Conservation (phyloP, 2,888 invertebrate genomes). For the Hypercompe scribonia region DNA sequence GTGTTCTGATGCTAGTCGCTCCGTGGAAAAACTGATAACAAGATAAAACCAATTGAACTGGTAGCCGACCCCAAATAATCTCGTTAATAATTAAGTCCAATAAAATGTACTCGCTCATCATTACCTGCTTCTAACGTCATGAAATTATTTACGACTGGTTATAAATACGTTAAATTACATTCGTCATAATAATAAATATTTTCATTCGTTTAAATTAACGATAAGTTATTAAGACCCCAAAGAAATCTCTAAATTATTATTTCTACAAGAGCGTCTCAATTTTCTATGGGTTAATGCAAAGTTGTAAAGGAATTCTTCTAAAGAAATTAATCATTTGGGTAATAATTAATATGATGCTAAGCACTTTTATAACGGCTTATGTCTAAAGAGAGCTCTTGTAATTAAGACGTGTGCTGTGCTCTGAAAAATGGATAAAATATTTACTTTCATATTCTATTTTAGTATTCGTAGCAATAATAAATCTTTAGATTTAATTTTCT, state of each 20-base stretch:
- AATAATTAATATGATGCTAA: slow-evolving; percentile 59
- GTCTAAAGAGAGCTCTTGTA: slow-evolving; percentile 30
- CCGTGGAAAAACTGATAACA: no score
- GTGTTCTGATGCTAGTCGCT: no score
- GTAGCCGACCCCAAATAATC: no score
- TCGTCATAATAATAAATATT: neutral
- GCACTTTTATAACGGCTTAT: slow-evolving; percentile 36
- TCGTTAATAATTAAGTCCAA: no score
- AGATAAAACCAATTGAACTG: no score
- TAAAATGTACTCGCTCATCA: no score
- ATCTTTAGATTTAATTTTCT: neutral
- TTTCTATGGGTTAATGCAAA: slow-evolving; percentile 46
- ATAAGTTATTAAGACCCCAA: neutral
- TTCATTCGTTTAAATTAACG: neutral
- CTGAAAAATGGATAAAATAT: neutral
- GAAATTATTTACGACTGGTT: no score
- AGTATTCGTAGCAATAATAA: neutral
- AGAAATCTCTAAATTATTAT: slow-evolving; percentile 31
- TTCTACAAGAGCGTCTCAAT: slow-evolving; percentile 46
- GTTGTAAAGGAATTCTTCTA: slow-evolving; percentile 57
- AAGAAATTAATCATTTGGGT: slow-evolving; percentile 74
- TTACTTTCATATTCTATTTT: neutral
- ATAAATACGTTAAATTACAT: neutral
- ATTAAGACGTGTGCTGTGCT: slow-evolving; percentile 31
- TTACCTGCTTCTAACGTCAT: no score